Conservation (phyloP, 2,797 vertebrate species). For the Pipistrellus pygmaeus region DNA sequence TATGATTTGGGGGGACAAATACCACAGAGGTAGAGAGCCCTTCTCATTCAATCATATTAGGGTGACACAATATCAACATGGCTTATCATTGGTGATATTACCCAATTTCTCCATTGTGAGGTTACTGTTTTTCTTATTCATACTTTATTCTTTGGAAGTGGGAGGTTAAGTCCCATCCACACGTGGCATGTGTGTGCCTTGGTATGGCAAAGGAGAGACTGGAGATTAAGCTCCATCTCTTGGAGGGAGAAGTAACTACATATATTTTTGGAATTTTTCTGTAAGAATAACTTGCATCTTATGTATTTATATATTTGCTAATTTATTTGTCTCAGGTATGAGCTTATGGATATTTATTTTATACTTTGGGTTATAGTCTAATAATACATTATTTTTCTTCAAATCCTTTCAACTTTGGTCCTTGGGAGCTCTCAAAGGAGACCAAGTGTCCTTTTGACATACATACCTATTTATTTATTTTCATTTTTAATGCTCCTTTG, state of each 20-base stretch:
- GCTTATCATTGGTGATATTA: not conserved
- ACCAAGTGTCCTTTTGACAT: not conserved
- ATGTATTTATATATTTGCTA: not conserved
- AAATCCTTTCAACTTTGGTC: not conserved
- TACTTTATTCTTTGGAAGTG: not conserved
- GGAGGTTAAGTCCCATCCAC: not conserved
- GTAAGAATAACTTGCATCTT: not conserved
- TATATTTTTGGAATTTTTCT: not conserved
- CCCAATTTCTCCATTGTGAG: not conserved
- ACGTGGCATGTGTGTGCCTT: not conserved
- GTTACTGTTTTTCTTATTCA: not conserved
- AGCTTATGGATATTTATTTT: not conserved
- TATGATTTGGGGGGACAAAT: not conserved
- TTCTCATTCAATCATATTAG: not conserved
- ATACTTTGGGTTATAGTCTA: not conserved
- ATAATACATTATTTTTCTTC: conserved; percentile 2
- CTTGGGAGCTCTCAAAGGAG: not conserved
- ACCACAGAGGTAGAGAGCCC: not conserved
- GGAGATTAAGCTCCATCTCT: not conserved
- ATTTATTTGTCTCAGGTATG: conserved; percentile 9
- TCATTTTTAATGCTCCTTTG: not conserved
- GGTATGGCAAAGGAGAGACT: not conserved
- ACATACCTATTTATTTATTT: not conserved
- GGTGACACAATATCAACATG: not conserved
- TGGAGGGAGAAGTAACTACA: not conserved